These are phyloP conservation scores for Melanotaenia pygmaea DNA, from an alignment of 2,797 vertebrate species.

Conservation along the genomic window DNA sequence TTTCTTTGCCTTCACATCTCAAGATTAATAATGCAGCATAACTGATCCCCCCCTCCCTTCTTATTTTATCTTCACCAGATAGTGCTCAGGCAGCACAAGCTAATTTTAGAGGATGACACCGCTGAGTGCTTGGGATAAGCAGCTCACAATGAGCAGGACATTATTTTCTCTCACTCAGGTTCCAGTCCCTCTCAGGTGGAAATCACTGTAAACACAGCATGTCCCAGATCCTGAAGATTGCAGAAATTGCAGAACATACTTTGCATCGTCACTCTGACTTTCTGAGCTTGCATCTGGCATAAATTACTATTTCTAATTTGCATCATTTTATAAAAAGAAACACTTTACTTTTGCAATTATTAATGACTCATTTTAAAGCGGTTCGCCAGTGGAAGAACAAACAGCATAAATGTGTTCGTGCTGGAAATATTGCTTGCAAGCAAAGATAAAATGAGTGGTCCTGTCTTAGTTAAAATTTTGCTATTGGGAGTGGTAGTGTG, in stretches of 20 bases:
- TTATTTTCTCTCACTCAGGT: conserved; percentile 69
- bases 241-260: conserved; percentile 47
- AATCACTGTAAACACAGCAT: conserved; percentile 64
- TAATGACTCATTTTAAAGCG: conserved; percentile 13
- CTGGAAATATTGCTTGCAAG: conserved; percentile 24
- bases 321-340: conserved; percentile 5
- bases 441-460: background rate
- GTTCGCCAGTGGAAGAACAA: conserved; percentile 11
- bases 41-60: conserved; percentile 49
- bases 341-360: background rate
- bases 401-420: background rate
- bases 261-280: conserved; percentile 51
- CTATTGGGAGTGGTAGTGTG: background rate
- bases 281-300: conserved; percentile 20
- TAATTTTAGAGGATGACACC: conserved; percentile 81
- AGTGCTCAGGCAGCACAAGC: conserved; percentile 77
- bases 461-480: conserved; percentile 9
- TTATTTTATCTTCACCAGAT: conserved; percentile 76
- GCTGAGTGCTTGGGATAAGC: conserved; percentile 77
- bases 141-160: conserved; percentile 71
- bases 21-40: conserved; percentile 74
- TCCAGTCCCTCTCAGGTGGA: conserved; percentile 70
- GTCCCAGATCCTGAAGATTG: conserved; percentile 65
- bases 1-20: conserved; percentile 58
- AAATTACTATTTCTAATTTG: background rate